Base-by-base conservation (phyloP, 2,888 invertebrate genomes). In the Zeuzera pyrina region DNA sequence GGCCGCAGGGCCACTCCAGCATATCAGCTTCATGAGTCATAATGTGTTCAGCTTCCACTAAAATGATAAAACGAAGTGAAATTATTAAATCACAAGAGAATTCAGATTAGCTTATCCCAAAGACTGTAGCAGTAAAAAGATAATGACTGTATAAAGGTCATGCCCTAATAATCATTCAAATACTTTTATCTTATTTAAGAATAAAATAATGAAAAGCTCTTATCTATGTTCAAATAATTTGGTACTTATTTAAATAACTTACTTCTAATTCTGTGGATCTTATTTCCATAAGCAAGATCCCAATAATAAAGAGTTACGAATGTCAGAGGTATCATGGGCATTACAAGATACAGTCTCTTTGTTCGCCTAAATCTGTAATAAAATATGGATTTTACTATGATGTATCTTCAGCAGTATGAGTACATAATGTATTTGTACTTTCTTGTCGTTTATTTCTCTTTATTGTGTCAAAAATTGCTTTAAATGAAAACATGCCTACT, bases 21-120 rank as follows among this genome's bases (percentile, higher is more conserved):
- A 89, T 67, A 27, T 89, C 88, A 6, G 83, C 71, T 57, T 93
- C 92, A 47, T 90, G 89, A 32, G 89, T 88, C 86, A 93, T 87
- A 36, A 93, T 91, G 67, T 91, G 89, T 57, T 92, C 91, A 12
- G 92, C 92, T 78, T 92, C 92, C 72, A 87, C 92, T 83, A 51
- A 15, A 66, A 68, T 12, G n/a, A 8, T 11, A 27, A 85, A 56
- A 19, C 65, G 58, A 34, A n/a, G n/a, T n/a, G n/a, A n/a, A n/a
- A n/a, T n/a, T n/a, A n/a, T n/a, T n/a, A n/a, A n/a, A n/a, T n/a
- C n/a, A n/a, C n/a, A n/a, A n/a, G n/a, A n/a, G n/a, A n/a, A n/a
- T n/a, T n/a, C n/a, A n/a, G n/a, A n/a, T n/a, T n/a, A n/a, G n/a
- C n/a, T n/a, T n/a, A n/a, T n/a, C n/a, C n/a, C n/a, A n/a, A n/a